Evolutionary conservation across 2,113 vertebrate genomes (phyloP).

Genomic region (Platycercus adscitus): DNA sequence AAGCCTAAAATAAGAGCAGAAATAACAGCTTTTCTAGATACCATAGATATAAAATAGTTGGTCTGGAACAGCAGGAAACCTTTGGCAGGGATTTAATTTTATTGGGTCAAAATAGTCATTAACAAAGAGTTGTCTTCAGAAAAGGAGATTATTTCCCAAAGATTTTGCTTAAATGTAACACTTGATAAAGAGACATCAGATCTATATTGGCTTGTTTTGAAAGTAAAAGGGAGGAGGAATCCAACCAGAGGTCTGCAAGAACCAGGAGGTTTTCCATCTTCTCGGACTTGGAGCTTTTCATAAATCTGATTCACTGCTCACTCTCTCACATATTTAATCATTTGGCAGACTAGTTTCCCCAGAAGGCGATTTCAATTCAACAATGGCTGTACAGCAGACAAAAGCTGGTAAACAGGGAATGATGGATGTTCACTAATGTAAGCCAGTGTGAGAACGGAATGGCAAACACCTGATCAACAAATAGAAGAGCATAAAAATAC

Average conservation of each 20-base stretch:
- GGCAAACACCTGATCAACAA: slow-evolving; percentile 32
- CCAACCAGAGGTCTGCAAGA: background rate
- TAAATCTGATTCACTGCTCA: slow-evolving; percentile 19
- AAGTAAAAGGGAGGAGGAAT: background rate
- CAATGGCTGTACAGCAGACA: slow-evolving; percentile 29
- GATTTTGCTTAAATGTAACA: background rate
- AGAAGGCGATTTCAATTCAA: slow-evolving; percentile 40
- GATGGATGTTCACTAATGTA: background rate
- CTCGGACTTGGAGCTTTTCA: background rate
- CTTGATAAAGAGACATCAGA: background rate
- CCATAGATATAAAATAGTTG: background rate
- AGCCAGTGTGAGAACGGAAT: slow-evolving; percentile 42
- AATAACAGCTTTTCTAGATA: background rate
- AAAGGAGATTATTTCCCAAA: background rate
- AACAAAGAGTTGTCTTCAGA: background rate
- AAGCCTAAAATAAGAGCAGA: background rate
- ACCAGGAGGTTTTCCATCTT: slow-evolving; percentile 5
- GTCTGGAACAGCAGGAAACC: background rate
- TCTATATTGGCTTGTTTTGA: background rate
- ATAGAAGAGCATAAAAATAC: background rate
- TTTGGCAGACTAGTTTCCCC: slow-evolving; percentile 45
- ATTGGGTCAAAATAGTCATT: slow-evolving; percentile 14
- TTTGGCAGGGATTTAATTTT: background rate
- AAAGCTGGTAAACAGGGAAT: slow-evolving; percentile 23
- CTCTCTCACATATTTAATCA: slow-evolving; percentile 28